Percentiles rank a stretch among this genome's conserved stretches.
Conservation (phyloP, 2,797 vertebrate species). For the Pipistrellus nathusii region DNA sequence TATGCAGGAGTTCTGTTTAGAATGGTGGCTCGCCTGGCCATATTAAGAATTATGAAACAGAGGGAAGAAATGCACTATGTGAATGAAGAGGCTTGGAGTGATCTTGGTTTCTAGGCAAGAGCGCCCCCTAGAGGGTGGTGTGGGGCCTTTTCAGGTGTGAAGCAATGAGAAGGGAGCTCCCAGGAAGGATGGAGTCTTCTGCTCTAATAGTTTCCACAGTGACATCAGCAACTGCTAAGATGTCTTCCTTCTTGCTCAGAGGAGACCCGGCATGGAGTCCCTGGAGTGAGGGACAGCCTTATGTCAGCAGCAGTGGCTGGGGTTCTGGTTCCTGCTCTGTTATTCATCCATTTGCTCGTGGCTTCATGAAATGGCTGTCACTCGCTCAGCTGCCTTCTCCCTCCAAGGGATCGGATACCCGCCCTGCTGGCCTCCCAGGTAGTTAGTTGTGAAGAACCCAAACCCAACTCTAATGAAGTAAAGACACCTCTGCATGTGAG, state of each 20-base stretch:
- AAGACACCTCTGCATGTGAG: rapidly evolving
- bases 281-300: rapidly evolving
- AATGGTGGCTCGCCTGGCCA: not conserved
- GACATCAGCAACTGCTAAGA: not conserved
- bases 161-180: not conserved
- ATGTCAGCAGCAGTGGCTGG: rapidly evolving
- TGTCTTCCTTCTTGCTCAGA: not conserved
- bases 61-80: not conserved
- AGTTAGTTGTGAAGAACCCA: too few species aligned
- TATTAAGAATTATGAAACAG: too few species aligned
- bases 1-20: not conserved
- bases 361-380: not conserved
- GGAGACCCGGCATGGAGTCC: rapidly evolving
- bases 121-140: rapidly evolving
- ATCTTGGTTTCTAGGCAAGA: not conserved
- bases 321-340: not conserved
- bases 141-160: rapidly evolving
- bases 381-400: not conserved
- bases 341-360: not conserved
- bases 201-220: not conserved
- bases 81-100: not conserved
- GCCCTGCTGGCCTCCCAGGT: rapidly evolving
- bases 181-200: too few species aligned
- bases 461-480: not conserved
- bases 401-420: rapidly evolving